Base-by-base conservation (phyloP, 2,888 invertebrate species). In the Agapostemon virescens region DNA sequence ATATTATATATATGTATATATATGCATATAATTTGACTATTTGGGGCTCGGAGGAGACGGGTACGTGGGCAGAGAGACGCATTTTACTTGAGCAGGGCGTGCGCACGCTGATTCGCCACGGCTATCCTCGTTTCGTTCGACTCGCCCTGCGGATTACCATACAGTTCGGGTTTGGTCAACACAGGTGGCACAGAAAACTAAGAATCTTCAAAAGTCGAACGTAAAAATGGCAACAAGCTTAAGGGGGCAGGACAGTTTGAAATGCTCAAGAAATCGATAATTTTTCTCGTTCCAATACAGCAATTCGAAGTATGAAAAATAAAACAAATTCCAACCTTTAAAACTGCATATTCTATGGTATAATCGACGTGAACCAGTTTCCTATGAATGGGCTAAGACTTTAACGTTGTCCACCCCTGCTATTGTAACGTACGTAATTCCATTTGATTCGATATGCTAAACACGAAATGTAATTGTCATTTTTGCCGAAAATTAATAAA, bases 71-170 rank as follows among this genome's bases (percentile, higher is more conserved):
- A 77, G 81, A 85, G 76, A 84, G 78, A 82, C 82, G 86, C 84
- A 80, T 86, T 94, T 95, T 97, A 97, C 95, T 98, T 98, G 94
- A 98, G 96, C 93, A 99, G 96, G 94, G 98, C 98, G 94, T 98
- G 97, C 93, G 98, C 98, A 92, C 98, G 96, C 94, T 98, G 97
- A 94, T 99, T 99, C 93, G 98, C 98, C 93, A 97, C 97, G 93
- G 96, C 96, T 96, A 98, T 98, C 95, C 98, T 97, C 92, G 97
- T 96, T 95, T 98, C 97, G 94, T 98, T 98, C 90, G 98, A 97
- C 94, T 97, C 96, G 90, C 96, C 97, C 96, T 96, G 94, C 79
- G 91, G 88, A 88, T 88, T 88, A 87, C 81, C 81, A 80, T 63
- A 86, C 17, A 55, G 85, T 87, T 84, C 42, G 83, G 83, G 77